Evolutionary conservation across 1,140 invertebrate genomes (phyloP).

Genomic region (Colletes gigas): DNA sequence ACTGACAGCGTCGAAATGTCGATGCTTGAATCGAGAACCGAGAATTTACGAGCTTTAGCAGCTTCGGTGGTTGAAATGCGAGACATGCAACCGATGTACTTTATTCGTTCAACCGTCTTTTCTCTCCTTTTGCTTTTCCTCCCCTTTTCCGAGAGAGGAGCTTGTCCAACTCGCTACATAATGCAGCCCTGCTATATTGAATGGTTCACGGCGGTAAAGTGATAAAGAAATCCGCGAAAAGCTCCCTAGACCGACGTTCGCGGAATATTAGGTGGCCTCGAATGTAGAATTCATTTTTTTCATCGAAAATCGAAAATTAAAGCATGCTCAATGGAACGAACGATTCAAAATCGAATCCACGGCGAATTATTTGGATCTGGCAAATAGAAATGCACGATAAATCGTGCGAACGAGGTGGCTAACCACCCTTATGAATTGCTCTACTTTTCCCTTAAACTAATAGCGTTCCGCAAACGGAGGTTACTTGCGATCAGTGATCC

Average conservation of each 20-base stretch:
- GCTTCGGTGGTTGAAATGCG: constrained; percentile 54
- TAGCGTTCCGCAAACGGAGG: constrained; percentile 31
- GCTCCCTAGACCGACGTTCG: constrained; percentile 28
- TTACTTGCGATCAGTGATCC: constrained; percentile 47
- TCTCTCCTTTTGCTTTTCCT: neutral
- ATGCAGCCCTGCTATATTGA: constrained; percentile 59
- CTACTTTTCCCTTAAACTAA: constrained; percentile 40
- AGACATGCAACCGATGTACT: constrained; percentile 39
- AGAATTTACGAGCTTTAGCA: neutral
- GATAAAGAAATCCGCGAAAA: constrained; percentile 61
- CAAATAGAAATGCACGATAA: constrained; percentile 26
- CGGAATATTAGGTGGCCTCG: constrained; percentile 13
- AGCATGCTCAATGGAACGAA: no score
- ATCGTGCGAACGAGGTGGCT: constrained; percentile 9
- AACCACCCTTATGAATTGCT: constrained; percentile 46
- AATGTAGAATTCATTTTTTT: neutral
- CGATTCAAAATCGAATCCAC: neutral
- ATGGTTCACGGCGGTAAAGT: constrained; percentile 56
- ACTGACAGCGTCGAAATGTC: no score
- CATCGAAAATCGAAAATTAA: no score
- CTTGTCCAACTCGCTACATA: constrained; percentile 50
- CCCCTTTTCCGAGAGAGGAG: neutral
- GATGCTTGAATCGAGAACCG: neutral
- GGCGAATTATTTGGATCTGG: neutral
- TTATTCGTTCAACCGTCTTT: constrained; percentile 28